phyloP scores from a whole-genome alignment of 2,888 invertebrate species.

The Cyclophora punctaria region DNA sequence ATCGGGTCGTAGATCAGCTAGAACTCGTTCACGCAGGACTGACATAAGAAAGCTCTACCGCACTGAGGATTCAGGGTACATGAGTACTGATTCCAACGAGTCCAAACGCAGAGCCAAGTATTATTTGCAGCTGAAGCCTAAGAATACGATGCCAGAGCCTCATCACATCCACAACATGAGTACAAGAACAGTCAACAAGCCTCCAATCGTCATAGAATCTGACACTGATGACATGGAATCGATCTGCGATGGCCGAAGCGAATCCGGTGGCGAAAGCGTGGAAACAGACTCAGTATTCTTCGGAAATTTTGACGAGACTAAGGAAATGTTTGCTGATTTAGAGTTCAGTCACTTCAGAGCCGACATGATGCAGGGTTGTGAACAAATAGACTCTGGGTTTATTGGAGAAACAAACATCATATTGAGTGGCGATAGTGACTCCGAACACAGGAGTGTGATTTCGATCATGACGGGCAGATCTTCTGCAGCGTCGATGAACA shows the following conservation, averaged over 20 bases:
- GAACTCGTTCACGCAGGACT: slow-evolving; percentile 57
- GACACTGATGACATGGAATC: slow-evolving; percentile 86
- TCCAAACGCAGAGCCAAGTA: slow-evolving; percentile 68
- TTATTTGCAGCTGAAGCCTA: slow-evolving; percentile 60
- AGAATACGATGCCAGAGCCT: slow-evolving; percentile 36
- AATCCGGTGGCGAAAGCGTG: slow-evolving; percentile 90
- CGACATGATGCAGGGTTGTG: slow-evolving; percentile 37
- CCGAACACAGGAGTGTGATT: slow-evolving; percentile 67
- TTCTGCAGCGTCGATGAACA: slow-evolving; percentile 48
- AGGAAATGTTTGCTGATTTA: slow-evolving; percentile 57
- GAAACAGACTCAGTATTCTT: slow-evolving; percentile 92
- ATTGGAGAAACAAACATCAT: slow-evolving; percentile 66
- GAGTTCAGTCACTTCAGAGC: slow-evolving; percentile 42
- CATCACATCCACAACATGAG: slow-evolving; percentile 22
- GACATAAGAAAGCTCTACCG: slow-evolving; percentile 57
- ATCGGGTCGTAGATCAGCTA: slow-evolving; percentile 55
- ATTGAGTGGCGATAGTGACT: slow-evolving; percentile 66
- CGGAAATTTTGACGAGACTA: slow-evolving; percentile 77
- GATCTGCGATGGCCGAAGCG: slow-evolving; percentile 85
- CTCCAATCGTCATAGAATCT: slow-evolving; percentile 58
- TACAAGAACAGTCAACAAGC: slow-evolving; percentile 33
- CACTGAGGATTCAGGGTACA: slow-evolving; percentile 86
- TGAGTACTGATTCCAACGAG: slow-evolving; percentile 87
- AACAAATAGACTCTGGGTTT: slow-evolving; percentile 67
- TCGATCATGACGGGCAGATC: slow-evolving; percentile 59